Base-by-base conservation (phyloP, 2,113 vertebrate species). In the Callochromis pleurospilus region DNA sequence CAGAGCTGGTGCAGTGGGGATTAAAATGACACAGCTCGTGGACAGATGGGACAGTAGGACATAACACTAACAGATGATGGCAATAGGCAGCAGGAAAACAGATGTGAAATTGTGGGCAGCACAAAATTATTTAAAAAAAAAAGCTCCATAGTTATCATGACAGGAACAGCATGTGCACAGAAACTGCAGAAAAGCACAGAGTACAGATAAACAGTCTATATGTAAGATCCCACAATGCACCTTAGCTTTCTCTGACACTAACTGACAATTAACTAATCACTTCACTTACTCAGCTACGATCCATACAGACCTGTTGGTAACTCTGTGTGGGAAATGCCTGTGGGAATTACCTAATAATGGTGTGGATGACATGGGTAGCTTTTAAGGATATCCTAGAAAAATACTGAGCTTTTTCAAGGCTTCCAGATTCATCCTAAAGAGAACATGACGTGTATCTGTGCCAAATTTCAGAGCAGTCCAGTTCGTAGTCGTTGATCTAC, bases 21-120 rank as follows among this genome's bases (percentile, higher is more conserved):
- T 90, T 91, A 81, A 92, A 91, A 85, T 79, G 60, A 88, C 89
- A 85, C 80, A 85, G 80, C 83, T 58, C 65, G 53, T 14, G 36
- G 84, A 86, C 87, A 90, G 91, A 90, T 92, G 81, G 87, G 90
- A 89, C 90, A 92, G 86, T 47, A 51, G 86, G 90, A 88, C 58
- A 49, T 87, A 88, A 92, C 84, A 65, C 86, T 83, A 90, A 90
- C 80, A 90, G 81, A 92, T 83, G 89, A 86, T 42, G 83, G 86
- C 88, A 92, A 80, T 90, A 90, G 89, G 90, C 73, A 60, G 82
- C 26, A 15, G 80, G 89, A 49, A 89, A 70, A 84, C 83, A 75
- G 92, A 81, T 88, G 85, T 83, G 90, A 89, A 89, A 81, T 60
- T 82, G 82, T 15, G 15, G 73, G 73, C 42, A 79, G 73, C 68